phyloP scores from a whole-genome alignment of 1,140 invertebrate species.

The Drosophila quadrilineata region DNA sequence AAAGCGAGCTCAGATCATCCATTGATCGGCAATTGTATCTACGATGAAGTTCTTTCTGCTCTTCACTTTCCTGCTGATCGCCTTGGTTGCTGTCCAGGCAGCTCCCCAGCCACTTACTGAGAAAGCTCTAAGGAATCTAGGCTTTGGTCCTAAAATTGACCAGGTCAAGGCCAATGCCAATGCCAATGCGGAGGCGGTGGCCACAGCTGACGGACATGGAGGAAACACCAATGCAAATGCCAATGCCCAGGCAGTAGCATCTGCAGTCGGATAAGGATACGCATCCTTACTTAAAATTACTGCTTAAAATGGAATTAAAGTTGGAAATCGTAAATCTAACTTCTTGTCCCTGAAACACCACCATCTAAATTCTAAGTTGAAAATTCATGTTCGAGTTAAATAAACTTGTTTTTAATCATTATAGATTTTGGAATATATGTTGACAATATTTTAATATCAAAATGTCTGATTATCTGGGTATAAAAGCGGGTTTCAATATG shows the following conservation, averaged over 20 bases:
- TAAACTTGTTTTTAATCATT: too few species aligned
- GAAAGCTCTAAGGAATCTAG: too few species aligned
- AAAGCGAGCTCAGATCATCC: slow-evolving; percentile 2
- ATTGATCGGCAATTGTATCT: background rate
- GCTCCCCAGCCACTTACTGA: too few species aligned
- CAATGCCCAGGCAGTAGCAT: background rate
- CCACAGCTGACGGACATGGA: background rate
- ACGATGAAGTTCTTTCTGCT: slow-evolving; percentile 35
- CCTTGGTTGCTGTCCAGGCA: slow-evolving; percentile 9
- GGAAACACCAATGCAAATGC: background rate
- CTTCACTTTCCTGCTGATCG: slow-evolving; percentile 21
- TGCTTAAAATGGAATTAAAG: too few species aligned
- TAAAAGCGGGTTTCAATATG: slow-evolving; percentile 9
- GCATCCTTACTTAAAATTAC: too few species aligned
- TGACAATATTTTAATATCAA: too few species aligned
- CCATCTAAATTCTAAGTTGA: too few species aligned
- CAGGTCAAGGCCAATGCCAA: background rate
- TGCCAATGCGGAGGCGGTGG: background rate
- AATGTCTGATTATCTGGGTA: too few species aligned
- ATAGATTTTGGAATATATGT: too few species aligned
- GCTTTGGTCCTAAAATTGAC: too few species aligned
- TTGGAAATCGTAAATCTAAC: background rate
- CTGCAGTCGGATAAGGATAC: background rate
- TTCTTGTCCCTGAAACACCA: too few species aligned
- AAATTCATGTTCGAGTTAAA: too few species aligned